Base-by-base conservation (phyloP, 2,888 invertebrate genomes). In the Archaeoteleia sp. region DNA sequence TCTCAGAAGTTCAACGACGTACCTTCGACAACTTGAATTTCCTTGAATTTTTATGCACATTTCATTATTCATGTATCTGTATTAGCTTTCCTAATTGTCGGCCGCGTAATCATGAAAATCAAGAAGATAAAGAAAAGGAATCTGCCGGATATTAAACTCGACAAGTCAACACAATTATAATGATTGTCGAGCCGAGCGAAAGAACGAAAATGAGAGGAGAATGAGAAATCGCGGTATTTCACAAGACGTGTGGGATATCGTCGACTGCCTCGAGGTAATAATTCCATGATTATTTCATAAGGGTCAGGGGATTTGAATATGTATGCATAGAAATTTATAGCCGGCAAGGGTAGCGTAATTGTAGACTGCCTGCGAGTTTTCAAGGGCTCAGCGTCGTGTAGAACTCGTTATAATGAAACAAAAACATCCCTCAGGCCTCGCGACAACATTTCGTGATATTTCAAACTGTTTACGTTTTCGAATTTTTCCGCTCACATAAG, bases 281-380 rank as follows among this genome's bases (percentile, higher is more conserved):
- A 81, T 81, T 79, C 75, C 75, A 81, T 82, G 82, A 81, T 82
- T 82, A 82, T 82, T 82, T 82, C 80, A 81, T 81, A 82, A 81
- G 79, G 74, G 74, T 71, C 70, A 58, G 65, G 58, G 54, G 57
- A 60, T 75, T 77, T 83, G 82, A 82, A 82, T 83, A 83, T 83
- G 82, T 81, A 82, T 82, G 78, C 79, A 78, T 75, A 74, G 77
- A 79, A 82, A 83, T 82, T 83, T 81, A 82, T 80, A 76, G 80
- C 76, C 74, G 70, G 63, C 63, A 67, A 74, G 76, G 74, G 74
- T 63, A 73, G 71, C 70, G 74, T 80, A 76, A 78, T 79, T 80
- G 78, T 73, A 77, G 76, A 76, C 76, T 72, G 65, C 69, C 70
- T 62, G 61, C 63, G 43, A 57, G 39, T 68, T 72, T 67, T 73